phyloP scores from a whole-genome alignment of 2,113 vertebrate genomes.

The Microcebus jonahi region DNA sequence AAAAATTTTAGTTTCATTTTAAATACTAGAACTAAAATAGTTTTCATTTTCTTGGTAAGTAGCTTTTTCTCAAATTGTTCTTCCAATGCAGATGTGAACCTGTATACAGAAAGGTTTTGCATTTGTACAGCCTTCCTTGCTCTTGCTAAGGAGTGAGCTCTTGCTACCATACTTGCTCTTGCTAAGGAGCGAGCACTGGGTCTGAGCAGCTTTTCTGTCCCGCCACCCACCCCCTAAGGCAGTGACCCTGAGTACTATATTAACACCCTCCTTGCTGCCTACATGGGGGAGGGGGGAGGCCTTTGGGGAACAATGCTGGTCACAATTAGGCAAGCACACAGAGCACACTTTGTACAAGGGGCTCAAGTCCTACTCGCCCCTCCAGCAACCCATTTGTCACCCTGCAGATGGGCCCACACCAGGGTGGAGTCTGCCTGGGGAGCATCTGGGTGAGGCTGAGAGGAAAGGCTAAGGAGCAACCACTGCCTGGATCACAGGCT shows the following conservation, averaged over 20 bases:
- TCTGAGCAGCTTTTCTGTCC: not conserved
- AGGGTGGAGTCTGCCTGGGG: conserved; percentile 31
- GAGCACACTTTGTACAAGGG: not conserved
- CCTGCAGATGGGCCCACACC: conserved; percentile 16
- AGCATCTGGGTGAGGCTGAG: not conserved
- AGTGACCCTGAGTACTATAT: not conserved
- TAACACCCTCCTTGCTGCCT: not conserved
- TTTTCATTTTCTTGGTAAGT: not conserved
- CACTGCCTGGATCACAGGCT: not conserved
- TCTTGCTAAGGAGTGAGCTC: not conserved
- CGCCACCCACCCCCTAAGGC: not conserved
- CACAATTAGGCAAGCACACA: conserved; percentile 37
- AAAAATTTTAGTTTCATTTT: not conserved
- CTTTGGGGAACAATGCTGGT: not conserved
- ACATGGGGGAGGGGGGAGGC: fast-evolving
- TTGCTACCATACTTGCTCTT: not conserved
- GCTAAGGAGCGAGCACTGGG: not conserved
- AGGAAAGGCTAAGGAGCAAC: not conserved
- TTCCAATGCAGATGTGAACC: not conserved
- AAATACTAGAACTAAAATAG: not conserved
- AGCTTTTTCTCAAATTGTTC: not conserved
- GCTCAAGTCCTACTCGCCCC: not conserved
- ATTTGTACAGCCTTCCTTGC: not conserved
- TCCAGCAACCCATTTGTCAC: not conserved
- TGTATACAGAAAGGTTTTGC: not conserved